Base-by-base conservation (phyloP, 2,113 vertebrate genomes). In the Sylvia atricapilla region DNA sequence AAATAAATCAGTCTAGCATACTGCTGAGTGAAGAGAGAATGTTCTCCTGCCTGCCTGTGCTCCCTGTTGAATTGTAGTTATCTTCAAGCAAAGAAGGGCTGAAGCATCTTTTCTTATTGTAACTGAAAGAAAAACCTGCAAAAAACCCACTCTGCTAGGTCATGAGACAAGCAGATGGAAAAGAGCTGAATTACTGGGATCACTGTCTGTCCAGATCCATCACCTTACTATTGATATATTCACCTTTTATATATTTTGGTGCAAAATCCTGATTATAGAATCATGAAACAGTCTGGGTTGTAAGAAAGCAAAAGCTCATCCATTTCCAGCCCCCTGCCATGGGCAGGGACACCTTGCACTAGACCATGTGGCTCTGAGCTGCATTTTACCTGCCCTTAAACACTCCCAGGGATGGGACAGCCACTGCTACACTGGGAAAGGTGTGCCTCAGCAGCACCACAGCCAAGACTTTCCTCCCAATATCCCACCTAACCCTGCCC, bases 381-480 rank as follows among this genome's bases (percentile, higher is more conserved):
- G 0, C 10, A 7, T 73, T 12, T 28, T 5, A 6, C 33, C n/a
- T 47, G 28, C 1, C 23, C 52, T 37, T 33, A 52, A 50, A 30
- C 69, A 52, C 13, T 67, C 13, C 25, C n/a, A 46, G 66, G 23
- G 0, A 5, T 46, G 13, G 10, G 9, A 37, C 44, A 81, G 44
- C 23, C 19, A 33, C 35, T 3, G 21, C 18, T 81, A 1, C 52
- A 17, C 22, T 50, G 22, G 22, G 22, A 3, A 80, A 7, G 8
- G 4, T 50, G 17, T 9, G 18, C 44, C 59, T 81, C 18, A 18
- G 2, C 25, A 56, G 22, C 22, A 2, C 35, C 27, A 33, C 10
- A 44, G 31, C 1, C 11, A 49, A 19, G 18, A 44, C 33, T 44
- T 74, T 28, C 7, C 1, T 52, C 27, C 52, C 33, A 52, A 10